phyloP scores from a whole-genome alignment of 2,797 vertebrate species.

The Cichlasoma orientale region DNA sequence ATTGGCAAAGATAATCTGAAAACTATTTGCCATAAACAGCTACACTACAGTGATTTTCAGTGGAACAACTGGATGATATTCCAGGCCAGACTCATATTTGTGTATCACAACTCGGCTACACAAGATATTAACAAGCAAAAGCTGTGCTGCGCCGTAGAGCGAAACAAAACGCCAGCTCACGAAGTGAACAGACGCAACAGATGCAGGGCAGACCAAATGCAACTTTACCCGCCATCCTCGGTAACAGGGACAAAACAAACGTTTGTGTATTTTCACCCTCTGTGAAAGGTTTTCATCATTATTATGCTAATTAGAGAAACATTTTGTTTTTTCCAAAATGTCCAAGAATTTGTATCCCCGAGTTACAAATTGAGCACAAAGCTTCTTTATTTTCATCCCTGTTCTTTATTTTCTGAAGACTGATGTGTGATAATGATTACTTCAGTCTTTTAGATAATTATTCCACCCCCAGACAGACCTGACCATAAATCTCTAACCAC shows the following conservation, averaged over 20 bases:
- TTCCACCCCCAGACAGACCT: background rate
- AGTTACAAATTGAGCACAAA: conserved; percentile 14
- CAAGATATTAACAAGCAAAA: conserved; percentile 27
- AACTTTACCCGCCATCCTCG: background rate
- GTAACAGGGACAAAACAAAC: background rate
- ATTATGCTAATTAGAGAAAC: background rate
- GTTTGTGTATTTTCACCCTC: background rate
- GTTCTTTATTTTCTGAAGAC: background rate
- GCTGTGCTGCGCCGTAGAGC: conserved; percentile 2
- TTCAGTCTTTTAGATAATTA: conserved; percentile 5
- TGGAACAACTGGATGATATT: conserved; percentile 10
- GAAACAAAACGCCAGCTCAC: conserved; percentile 7
- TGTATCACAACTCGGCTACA: conserved; percentile 8
- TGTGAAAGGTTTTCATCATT: background rate
- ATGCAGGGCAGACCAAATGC: background rate
- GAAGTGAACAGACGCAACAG: background rate
- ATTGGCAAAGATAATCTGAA: conserved; percentile 23
- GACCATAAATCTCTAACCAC: conserved; percentile 17
- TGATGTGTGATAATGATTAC: conserved; percentile 7
- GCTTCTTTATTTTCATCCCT: background rate
- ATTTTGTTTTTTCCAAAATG: background rate
- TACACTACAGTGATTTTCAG: conserved; percentile 8
- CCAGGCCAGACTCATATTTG: conserved; percentile 16
- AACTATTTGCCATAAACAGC: conserved; percentile 13
- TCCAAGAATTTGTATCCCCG: background rate